phyloP scores from a whole-genome alignment of 2,888 invertebrate genomes.

The Teleogryllus oceanicus region DNA sequence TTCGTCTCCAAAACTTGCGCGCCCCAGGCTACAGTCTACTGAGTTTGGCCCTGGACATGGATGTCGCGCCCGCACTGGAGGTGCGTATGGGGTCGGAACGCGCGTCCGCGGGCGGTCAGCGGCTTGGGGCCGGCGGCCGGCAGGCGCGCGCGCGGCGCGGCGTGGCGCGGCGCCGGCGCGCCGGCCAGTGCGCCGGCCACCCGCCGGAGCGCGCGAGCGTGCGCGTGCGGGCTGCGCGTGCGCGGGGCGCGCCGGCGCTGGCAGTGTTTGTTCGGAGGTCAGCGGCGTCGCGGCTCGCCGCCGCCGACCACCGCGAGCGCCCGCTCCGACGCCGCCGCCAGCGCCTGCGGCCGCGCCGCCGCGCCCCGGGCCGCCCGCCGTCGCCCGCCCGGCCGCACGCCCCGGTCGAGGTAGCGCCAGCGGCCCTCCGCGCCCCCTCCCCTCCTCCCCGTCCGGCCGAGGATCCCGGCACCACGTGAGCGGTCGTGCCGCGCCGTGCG shows the following conservation, averaged over 20 bases:
- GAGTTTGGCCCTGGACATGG: too few relatives aligned
- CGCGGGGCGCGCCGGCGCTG: neutral
- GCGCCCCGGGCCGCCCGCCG: neutral
- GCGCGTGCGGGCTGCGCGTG: neutral
- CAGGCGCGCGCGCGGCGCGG: neutral
- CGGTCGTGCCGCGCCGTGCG: neutral
- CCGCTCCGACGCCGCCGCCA: neutral
- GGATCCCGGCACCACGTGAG: neutral
- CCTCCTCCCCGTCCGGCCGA: neutral
- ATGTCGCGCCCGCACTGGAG: too few relatives aligned
- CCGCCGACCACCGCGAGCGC: neutral
- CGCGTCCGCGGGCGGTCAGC: too few relatives aligned
- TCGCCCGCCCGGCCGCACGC: neutral
- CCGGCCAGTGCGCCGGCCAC: neutral
- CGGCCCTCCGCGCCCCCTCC: neutral
- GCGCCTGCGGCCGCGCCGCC: neutral
- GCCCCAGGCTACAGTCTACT: too few relatives aligned
- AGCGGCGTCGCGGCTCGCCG: slow-evolving; percentile 9
- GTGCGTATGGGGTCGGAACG: too few relatives aligned
- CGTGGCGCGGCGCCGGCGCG: neutral
- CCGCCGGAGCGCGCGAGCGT: slow-evolving; percentile 1
- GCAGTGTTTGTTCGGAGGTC: neutral
- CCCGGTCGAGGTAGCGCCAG: neutral
- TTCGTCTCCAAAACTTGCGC: too few relatives aligned
- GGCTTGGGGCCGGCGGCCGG: neutral